Base-by-base conservation (phyloP, 2,113 vertebrate genomes). In the Gymnorhina tibicen region DNA sequence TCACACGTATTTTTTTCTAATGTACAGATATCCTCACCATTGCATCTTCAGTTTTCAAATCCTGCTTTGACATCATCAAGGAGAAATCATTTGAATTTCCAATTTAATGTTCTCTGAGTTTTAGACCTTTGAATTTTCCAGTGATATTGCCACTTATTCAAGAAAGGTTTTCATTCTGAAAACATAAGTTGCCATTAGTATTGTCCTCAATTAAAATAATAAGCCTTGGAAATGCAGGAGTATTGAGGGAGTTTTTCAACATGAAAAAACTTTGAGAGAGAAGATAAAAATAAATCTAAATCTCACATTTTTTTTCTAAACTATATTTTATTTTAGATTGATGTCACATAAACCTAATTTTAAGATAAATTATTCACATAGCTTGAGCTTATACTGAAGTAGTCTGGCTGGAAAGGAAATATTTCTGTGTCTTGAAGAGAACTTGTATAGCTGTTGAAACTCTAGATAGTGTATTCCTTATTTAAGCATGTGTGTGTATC, bases 11-110 rank as follows among this genome's bases (percentile, higher is more conserved):
- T 46, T 89, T 83, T 89, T 63, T 46, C 5, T 76, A 78, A 59
- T 2, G 3, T n/a, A n/a, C 1, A 5, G 2, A 3, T 49, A 58
- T n/a, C 16, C 4, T 94, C 9, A 28, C 6, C 72, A 23, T 28
- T 46, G 2, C 8, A 58, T 28, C 28, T 75, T 77, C 26, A 33
- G 7, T 67, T 91, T 77, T 81, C 13, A 67, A 78, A 81, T 72
- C 24, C 27, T 78, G 9, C 26, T 78, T 85, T 85, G 28, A 21
- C 8, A 42, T 35, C 3, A 81, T 28, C 14, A 64, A 9, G 33
- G 10, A 62, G 11, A 85, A 84, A 67, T 32, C 0, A 77, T 37
- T 58, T 73, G 2, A 44, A 41, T 17, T 44, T 59, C 20, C 74
- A 16, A 44, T 70, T 26, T 53, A 32, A 17, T 44, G 5, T 59